Conservation (phyloP, 1,140 invertebrate genomes). For the Drosophila cardini region DNA sequence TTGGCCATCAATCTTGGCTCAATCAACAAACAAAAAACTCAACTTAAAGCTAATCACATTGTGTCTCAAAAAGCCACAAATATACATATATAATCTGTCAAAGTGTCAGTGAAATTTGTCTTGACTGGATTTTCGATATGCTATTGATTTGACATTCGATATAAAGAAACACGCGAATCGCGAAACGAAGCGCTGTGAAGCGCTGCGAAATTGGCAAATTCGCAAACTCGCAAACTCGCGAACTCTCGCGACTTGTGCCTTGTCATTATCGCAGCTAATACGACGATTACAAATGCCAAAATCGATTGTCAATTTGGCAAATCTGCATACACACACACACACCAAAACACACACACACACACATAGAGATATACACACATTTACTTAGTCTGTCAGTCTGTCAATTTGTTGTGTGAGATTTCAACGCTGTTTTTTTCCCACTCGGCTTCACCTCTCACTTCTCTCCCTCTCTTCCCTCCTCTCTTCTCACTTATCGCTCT, state of each 20-base stretch:
- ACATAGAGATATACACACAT: conserved; percentile 1
- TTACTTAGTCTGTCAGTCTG: conserved; percentile 26
- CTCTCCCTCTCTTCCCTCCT: neutral
- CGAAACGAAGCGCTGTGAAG: neutral
- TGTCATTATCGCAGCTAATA: conserved; percentile 70
- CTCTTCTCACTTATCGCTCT: neutral
- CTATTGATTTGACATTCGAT: conserved; percentile 55
- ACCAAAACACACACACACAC: conserved; percentile 10
- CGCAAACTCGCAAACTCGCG: conserved; percentile 6
- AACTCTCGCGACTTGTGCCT: conserved; percentile 26
- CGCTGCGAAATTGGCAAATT: conserved; percentile 10
- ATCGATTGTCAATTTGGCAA: conserved; percentile 41
- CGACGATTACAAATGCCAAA: conserved; percentile 65
- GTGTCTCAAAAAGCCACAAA: conserved; percentile 46
- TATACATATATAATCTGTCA: conserved; percentile 71
- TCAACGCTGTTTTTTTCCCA: conserved; percentile 10
- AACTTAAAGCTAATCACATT: conserved; percentile 54
- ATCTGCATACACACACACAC: conserved; percentile 44
- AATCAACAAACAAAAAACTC: conserved; percentile 20
- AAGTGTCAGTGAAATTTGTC: conserved; percentile 73
- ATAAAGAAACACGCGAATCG: neutral
- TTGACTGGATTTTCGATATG: conserved; percentile 52
- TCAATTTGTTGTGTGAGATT: conserved; percentile 67
- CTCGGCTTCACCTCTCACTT: neutral
- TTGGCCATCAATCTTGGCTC: conserved; percentile 50